Base-by-base conservation (phyloP, 2,797 vertebrate species). In the Chrosomus eos region DNA sequence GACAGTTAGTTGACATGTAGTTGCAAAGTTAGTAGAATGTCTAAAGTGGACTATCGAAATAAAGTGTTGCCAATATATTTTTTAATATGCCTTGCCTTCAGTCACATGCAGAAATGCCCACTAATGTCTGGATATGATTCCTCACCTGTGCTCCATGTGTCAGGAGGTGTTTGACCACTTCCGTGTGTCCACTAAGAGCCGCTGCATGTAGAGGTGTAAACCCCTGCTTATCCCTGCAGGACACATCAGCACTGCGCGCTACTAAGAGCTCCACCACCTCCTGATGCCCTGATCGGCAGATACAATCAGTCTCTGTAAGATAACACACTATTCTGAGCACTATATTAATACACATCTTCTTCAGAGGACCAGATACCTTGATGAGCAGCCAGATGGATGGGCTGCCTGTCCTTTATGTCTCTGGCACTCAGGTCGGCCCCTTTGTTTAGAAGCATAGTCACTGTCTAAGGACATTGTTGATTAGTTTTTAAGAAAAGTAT, bases 171-270 rank as follows among this genome's bases (percentile, higher is more conserved):
- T 98, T 96, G 91, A 99, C 96, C 53, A 98, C 96, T 81, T 98
- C 97, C 6, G 98, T 93, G 93, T 99, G 97, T 86, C 97, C 98
- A 14, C 96, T 97, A 89, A 98, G 96, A 4, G 98, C 96, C 0
- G 98, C 97, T 0, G 97, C 97, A 64, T 99, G 98, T 51, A 99
- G 96, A 85, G 98, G 95, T 0, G 97, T 97, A 90, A 99, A 99
- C 88, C 97, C 97, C 88, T 96, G 96, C 92, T 97, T 97, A 91
- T 99, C 98, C 92, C 97, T 97, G 89, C 97, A 98, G 87, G 94
- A 93, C 67, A 97, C 96, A 18, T 98, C 97, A 5, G 97, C 97
- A 64, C 97, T 96, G 18, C 96, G 95, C 1, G 97, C 97, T 91
- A 98, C 94, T 91, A 99, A 94, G 93, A 98, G 92, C 94, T 98